phyloP scores from a whole-genome alignment of 2,888 invertebrate species.

The Hyposoter didymator region DNA sequence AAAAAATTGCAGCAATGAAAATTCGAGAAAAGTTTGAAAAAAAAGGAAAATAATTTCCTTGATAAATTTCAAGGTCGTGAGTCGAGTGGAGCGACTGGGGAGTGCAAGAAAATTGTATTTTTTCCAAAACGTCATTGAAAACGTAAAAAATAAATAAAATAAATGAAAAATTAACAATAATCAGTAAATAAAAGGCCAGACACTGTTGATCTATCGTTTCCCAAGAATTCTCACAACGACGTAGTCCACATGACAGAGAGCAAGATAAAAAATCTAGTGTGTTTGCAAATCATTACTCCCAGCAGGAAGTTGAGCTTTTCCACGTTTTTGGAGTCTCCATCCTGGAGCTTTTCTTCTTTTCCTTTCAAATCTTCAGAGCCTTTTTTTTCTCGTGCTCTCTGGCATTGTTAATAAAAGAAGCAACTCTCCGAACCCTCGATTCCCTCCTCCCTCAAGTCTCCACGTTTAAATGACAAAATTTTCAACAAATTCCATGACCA shows the following conservation, averaged over 20 bases:
- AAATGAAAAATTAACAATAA: neutral
- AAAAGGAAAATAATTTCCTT: neutral
- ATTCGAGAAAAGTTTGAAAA: neutral
- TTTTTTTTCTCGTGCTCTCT: neutral
- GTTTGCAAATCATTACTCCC: slow-evolving; percentile 82
- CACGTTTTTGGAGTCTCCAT: slow-evolving; percentile 53
- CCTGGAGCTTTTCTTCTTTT: slow-evolving; percentile 28
- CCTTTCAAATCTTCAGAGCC: slow-evolving; percentile 2
- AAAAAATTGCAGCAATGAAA: no score
- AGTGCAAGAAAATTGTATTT: neutral
- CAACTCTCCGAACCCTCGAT: neutral
- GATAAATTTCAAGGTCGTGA: neutral
- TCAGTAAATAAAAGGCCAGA: neutral
- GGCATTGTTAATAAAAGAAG: slow-evolving; percentile 45
- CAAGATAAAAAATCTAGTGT: slow-evolving; percentile 70
- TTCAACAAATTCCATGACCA: neutral
- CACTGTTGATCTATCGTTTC: slow-evolving; percentile 19
- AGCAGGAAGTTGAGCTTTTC: slow-evolving; percentile 73
- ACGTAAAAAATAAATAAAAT: neutral
- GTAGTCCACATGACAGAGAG: slow-evolving; percentile 50
- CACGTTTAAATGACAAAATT: neutral
- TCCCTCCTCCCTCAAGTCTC: neutral
- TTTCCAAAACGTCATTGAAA: neutral
- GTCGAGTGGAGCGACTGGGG: neutral
- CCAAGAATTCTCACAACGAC: slow-evolving; percentile 4